Conservation (phyloP, 2,888 invertebrate genomes). For the Brassicogethes aeneus region DNA sequence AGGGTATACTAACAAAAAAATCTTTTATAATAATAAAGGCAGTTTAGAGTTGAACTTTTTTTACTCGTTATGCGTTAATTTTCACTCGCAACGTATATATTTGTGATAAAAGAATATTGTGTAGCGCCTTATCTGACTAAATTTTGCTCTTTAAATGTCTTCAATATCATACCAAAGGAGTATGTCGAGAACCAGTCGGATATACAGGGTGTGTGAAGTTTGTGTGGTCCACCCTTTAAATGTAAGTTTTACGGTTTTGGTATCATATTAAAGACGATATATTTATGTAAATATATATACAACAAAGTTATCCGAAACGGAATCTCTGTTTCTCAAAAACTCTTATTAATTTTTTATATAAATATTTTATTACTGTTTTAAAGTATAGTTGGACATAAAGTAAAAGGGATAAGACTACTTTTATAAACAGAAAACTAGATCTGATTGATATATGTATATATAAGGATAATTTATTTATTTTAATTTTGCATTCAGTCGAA, state of each 20-base stretch:
- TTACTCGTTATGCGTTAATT: too few relatives aligned
- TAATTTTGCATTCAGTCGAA: background rate
- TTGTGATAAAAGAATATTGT: constrained; percentile 26
- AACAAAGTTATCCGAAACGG: background rate
- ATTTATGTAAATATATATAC: constrained; percentile 1
- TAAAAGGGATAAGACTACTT: background rate
- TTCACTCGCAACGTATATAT: constrained; percentile 5
- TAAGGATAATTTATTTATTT: background rate
- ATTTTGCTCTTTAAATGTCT: constrained; percentile 18
- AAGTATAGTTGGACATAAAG: too few relatives aligned
- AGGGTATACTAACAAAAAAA: too few relatives aligned
- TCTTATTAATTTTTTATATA: background rate
- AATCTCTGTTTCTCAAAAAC: constrained; percentile 1
- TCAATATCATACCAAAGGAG: constrained; percentile 7
- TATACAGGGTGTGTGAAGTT: too few relatives aligned
- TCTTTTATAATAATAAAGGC: too few relatives aligned
- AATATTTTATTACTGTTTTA: background rate
- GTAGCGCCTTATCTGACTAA: constrained; percentile 29
- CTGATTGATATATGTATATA: background rate
- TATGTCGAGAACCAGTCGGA: too few relatives aligned
- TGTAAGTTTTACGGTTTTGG: too few relatives aligned
- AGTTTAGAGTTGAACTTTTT: too few relatives aligned
- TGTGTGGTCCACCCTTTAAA: too few relatives aligned
- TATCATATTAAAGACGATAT: background rate
- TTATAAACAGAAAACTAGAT: background rate